Conservation (phyloP, 1,140 invertebrate species). For the Pectinophora gossypiella region DNA sequence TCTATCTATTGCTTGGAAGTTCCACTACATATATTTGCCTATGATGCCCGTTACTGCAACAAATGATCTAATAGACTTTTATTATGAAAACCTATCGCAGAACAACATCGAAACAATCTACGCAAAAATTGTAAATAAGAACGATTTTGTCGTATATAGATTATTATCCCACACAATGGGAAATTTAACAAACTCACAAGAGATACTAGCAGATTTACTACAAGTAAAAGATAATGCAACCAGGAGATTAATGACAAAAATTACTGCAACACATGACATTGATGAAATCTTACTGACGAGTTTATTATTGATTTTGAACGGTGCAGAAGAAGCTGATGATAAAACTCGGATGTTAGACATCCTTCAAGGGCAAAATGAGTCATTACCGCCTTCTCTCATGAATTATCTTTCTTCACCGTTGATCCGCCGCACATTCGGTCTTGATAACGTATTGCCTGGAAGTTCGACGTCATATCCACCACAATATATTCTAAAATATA, state of each 20-base stretch:
- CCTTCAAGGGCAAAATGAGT: conserved; percentile 47
- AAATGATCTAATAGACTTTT: conserved; percentile 57
- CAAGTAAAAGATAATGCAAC: conserved; percentile 27
- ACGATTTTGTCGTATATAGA: conserved; percentile 47
- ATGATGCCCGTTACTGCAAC: conserved; percentile 48
- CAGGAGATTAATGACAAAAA: conserved; percentile 44
- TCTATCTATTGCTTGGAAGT: conserved; percentile 58
- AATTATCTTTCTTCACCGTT: conserved; percentile 39
- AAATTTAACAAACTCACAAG: not conserved
- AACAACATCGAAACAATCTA: conserved; percentile 16
- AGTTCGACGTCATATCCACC: conserved; percentile 45
- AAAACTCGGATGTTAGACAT: conserved; percentile 45
- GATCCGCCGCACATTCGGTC: conserved; percentile 41
- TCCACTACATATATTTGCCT: conserved; percentile 63
- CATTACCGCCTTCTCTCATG: conserved; percentile 34
- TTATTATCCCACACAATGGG: conserved; percentile 32
- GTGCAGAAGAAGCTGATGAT: conserved; percentile 26
- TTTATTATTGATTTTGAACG: conserved; percentile 42
- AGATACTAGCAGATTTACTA: conserved; percentile 16
- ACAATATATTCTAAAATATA: conserved; percentile 52
- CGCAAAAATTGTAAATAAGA: conserved; percentile 25
- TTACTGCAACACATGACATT: conserved; percentile 43
- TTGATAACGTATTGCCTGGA: conserved; percentile 35
- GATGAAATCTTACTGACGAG: conserved; percentile 52
- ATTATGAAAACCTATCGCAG: conserved; percentile 18